Base-by-base conservation (phyloP, 2,113 vertebrate species). In the Mustela nigripes region DNA sequence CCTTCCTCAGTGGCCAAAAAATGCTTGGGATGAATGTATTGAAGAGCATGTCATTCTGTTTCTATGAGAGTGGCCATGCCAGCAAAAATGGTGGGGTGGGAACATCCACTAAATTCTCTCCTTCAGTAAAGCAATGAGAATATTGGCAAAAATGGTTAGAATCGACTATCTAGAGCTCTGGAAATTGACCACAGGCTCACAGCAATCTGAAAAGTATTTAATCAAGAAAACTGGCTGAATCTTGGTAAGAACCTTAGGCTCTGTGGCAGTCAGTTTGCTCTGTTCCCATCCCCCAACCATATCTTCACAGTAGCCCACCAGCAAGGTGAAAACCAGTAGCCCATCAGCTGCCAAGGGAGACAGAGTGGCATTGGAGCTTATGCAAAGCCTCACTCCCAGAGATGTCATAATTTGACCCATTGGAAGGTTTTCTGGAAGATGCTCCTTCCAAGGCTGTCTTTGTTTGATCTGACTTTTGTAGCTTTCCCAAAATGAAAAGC, bases 51-150 rank as follows among this genome's bases (percentile, higher is more conserved):
- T 36, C n/a, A 24, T n/a, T 82, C 67, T 58, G 5, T 56, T 78
- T 87, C 50, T n/a, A 33, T 22, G 56, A 90, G 8, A 53, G 85
- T 48, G 10, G 12, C 69, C 18, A 71, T 21, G 7, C 73, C 74
- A 71, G 28, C 28, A 62, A 88, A 83, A 94, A 33, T 53, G 48
- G 16, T 69, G 14, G 22, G 42, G 4, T 48, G 65, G 45, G 26
- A 80, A 45, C 39, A 28, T 71, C 58, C 24, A 56, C 15, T 50
- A 90, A 90, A 58, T 65, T 71, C 26, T 88, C 14, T 94, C 36
- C 28, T 96, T 21, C 53, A 18, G 16, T 62, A 89, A 95, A 94
- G 21, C 84, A 74, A 18, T 81, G 31, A 91, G 78, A 94, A 88
- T 78, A 74, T 14, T 78, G 67, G 65, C 83, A n/a, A 80, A 45